Conservation (phyloP, 2,888 invertebrate species). For the Acanthococcus lagerstroemiae region DNA sequence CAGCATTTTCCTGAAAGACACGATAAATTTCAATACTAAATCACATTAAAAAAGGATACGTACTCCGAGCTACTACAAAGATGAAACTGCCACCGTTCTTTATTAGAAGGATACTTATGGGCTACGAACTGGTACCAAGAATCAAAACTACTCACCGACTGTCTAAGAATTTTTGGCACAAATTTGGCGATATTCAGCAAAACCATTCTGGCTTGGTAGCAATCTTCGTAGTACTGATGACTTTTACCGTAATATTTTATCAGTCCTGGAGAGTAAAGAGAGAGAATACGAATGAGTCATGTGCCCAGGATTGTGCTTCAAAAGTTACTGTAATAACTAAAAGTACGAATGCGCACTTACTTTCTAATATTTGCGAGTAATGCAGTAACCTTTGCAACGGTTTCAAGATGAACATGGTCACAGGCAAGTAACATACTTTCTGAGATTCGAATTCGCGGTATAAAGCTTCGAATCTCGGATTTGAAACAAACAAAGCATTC, state of each 20-base stretch:
- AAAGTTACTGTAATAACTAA: neutral
- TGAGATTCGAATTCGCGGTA: slow-evolving; percentile 70
- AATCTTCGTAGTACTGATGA: slow-evolving; percentile 59
- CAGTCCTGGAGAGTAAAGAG: slow-evolving; percentile 43
- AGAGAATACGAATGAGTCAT: slow-evolving; percentile 10
- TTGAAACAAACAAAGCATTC: slow-evolving; percentile 64
- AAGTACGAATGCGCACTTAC: slow-evolving; percentile 46
- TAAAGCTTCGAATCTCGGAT: slow-evolving; percentile 56
- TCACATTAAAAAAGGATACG: neutral
- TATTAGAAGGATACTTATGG: no score
- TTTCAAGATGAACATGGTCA: slow-evolving; percentile 69
- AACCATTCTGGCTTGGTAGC: slow-evolving; percentile 54
- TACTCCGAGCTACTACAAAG: neutral
- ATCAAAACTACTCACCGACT: slow-evolving; percentile 27
- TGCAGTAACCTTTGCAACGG: slow-evolving; percentile 77
- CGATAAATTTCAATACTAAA: neutral
- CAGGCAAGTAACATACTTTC: slow-evolving; percentile 75
- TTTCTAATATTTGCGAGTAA: slow-evolving; percentile 57
- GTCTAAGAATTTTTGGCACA: slow-evolving; percentile 34
- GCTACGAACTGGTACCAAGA: neutral
- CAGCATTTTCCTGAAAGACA: slow-evolving; percentile 55
- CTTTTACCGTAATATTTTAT: slow-evolving; percentile 42
- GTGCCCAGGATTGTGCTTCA: neutral
- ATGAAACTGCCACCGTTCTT: no score
- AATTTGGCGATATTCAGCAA: slow-evolving; percentile 41